Evolutionary conservation across 2,797 vertebrate species (phyloP), one percentile per base, ranked within the genome.

Genomic region (Hephaestus fuliginosus): DNA sequence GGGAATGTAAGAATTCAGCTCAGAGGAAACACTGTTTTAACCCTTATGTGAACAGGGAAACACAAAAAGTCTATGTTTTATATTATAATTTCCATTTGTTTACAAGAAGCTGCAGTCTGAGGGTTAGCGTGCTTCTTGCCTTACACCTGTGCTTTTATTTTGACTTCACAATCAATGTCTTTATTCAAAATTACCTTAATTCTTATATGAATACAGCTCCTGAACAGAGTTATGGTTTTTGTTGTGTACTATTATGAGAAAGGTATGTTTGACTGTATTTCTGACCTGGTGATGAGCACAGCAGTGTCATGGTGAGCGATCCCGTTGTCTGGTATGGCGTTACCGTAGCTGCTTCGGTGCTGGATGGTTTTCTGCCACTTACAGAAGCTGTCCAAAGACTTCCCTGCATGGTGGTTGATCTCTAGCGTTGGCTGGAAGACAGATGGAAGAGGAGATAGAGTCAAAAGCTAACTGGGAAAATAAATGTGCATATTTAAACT

Each of bases 321-420:
- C 22, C 98, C 98, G 0, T 98, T 98, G 92, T 99, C 98, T 0
- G 98, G 97, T 83, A 99, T 98, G 84, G 98, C 97, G 0, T 99
- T 99, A 30, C 97, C 97, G 0, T 98, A 97, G 89, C 97, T 96
- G 6, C 95, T 97, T 68, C 96, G 96, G 92, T 97, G 97, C 89
- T 98, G 96, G 60, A 99, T 99, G 91, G 96, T 97, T 91, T 99
- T 99, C 95, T 99, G 98, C 98, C 98, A 99, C 87, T 98, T 99
- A 89, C 98, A 99, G 94, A 99, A 99, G 93, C 98, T 99, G 96
- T 99, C 98, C 81, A 99, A 94, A 64, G 98, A 99, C 89, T 99
- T 99, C 48, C 98, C 98, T 0, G 98, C 98, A 0, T 99, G 98
- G 88, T 99, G 98, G 91, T 98, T 99, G 78, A 99, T 97, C 93